A percentile compares a stretch with the other conserved stretches of the same genome.
Conservation (phyloP, 2,888 invertebrate genomes). For the Diabrotica balteata region DNA sequence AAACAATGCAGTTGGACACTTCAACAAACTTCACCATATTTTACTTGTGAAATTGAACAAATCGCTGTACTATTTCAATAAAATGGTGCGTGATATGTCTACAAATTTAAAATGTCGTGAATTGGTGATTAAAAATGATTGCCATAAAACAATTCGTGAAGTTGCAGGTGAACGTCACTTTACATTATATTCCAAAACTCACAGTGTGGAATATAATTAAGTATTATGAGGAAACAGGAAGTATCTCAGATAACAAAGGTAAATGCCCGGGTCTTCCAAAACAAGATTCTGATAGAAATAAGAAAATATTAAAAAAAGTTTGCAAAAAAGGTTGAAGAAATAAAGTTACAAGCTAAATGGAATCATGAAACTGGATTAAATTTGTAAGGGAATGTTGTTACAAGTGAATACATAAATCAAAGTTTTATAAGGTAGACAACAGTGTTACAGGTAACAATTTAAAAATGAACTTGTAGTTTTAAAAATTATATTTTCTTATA, state of each 20-base stretch:
- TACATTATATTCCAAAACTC: neutral
- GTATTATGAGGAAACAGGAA: neutral
- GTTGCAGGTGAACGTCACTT: neutral
- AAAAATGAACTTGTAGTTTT: neutral
- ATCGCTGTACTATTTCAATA: conserved; percentile 5
- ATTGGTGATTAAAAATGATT: conserved; percentile 1
- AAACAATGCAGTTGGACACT: neutral
- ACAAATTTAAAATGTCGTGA: conserved; percentile 3
- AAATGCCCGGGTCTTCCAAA: neutral
- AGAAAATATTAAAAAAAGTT: neutral
- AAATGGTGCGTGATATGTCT: conserved; percentile 11
- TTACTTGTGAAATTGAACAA: neutral
- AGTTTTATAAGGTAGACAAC: too few species aligned
- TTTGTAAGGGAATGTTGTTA: too few species aligned
- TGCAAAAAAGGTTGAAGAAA: conserved; percentile 8
- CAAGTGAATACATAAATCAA: too few species aligned
- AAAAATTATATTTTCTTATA: neutral
- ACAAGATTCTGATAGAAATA: neutral
- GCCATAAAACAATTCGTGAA: conserved; percentile 13
- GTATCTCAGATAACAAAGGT: neutral
- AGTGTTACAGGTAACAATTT: neutral
- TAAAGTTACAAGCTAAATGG: too few species aligned
- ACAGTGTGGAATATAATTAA: neutral
- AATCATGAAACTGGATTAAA: too few species aligned
- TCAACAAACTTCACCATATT: neutral